Base-by-base conservation (phyloP, 2,888 invertebrate species). In the Scaptomyza polygonia region DNA sequence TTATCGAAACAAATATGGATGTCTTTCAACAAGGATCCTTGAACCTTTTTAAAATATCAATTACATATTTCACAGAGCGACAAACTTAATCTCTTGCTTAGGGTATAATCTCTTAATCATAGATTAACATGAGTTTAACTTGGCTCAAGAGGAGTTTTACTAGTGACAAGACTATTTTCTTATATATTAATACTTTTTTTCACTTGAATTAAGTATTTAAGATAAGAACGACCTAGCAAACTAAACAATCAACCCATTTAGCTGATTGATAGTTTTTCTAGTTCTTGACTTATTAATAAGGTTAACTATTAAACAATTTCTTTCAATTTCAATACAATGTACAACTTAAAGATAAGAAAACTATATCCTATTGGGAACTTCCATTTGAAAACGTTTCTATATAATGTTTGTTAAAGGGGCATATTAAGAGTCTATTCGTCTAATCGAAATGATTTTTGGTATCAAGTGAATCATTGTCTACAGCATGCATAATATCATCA, bases 401-500 rank as follows among this genome's bases (percentile, higher is more conserved):
- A 7, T 16, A 29, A 14, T 3, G 9, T 21, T 2, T 25, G 14
- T 27, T 14, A 2, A 2, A 12, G n/a, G 42, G 18, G n/a, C 18
- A 27, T n/a, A 11, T 14, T 14, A n/a, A n/a, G 53, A 30, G 44
- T 53, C 18, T n/a, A 53, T 34, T 34, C n/a, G 42, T 52, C 18
- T 42, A 42, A n/a, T 21, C 48, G 14, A 25, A 25, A 14, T 11
- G 34, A 25, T 49, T 34, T 21, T 34, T 9, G 12, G 5, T 5
- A 16, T 3, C 59, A 47, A 27, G 27, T 61, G 61, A 61, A 61
- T 61, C 61, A n/a, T n/a, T n/a, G n/a, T n/a, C n/a, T n/a, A 61
- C 18, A n/a, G 21, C 30, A 39, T 45, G 59, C 61, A 59, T 59
- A 42, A 43, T 34, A 61, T 63, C 51, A 52, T 42, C 21, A 61